Conservation (phyloP, 2,888 invertebrate species). For the Scotopteryx bipunctaria region DNA sequence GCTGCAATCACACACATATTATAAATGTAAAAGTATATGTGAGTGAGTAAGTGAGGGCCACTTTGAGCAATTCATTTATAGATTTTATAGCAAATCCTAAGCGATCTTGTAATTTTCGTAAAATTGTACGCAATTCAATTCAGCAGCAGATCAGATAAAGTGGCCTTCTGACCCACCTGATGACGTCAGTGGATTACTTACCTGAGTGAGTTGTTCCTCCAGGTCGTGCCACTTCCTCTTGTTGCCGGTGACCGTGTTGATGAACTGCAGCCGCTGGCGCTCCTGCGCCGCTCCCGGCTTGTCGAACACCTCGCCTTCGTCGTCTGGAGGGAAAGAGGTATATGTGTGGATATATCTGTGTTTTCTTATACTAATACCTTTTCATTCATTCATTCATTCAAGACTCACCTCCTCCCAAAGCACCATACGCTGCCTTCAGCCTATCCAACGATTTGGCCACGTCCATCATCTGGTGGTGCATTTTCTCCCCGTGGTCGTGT, state of each 20-base stretch:
- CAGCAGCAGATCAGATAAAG: too few relatives aligned
- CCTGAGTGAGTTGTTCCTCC: slow-evolving; percentile 43
- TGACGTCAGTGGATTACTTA: too few relatives aligned
- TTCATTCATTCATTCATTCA: neutral
- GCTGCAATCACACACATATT: slow-evolving; percentile 34
- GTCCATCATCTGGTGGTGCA: slow-evolving; percentile 45
- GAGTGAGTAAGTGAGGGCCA: too few relatives aligned
- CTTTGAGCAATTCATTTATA: too few relatives aligned
- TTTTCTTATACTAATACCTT: neutral
- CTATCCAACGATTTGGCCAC: slow-evolving; percentile 58
- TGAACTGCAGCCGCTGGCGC: slow-evolving; percentile 48
- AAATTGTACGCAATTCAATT: too few relatives aligned
- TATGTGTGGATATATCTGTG: neutral
- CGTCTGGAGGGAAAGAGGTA: slow-evolving; percentile 20
- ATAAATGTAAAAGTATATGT: too few relatives aligned
- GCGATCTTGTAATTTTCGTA: too few relatives aligned
- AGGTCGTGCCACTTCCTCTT: slow-evolving; percentile 42
- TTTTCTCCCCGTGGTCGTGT: slow-evolving; percentile 36
- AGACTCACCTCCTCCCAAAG: slow-evolving; percentile 31
- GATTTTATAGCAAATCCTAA: too few relatives aligned
- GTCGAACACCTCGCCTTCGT: slow-evolving; percentile 19
- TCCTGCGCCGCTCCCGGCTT: slow-evolving; percentile 25
- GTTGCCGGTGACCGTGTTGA: slow-evolving; percentile 41
- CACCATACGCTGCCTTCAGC: slow-evolving; percentile 50
- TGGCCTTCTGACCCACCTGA: too few relatives aligned